Base-by-base conservation (phyloP, 2,797 vertebrate species). In the Syngnathus acus region DNA sequence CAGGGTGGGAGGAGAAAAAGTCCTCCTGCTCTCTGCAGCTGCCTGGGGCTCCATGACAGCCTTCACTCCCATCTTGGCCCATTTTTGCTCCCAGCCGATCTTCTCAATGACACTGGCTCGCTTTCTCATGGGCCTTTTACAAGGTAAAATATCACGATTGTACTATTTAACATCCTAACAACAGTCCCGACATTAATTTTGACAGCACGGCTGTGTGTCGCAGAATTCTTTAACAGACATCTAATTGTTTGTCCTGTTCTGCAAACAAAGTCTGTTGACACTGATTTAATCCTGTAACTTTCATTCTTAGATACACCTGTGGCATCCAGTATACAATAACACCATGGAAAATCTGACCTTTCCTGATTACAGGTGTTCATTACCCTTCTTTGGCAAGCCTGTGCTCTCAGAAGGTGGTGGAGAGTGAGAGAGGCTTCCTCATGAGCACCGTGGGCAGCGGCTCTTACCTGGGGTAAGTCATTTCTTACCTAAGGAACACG, bases 1-100 rank as follows among this genome's bases (percentile, higher is more conserved):
- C 75, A 98, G 97, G 74, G 92, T 98, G n/a, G 96, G 97, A 48
- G 96, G 97, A 9, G 96, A 98, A 89, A 98, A 94, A 72, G 92
- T 99, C 48, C 90, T 99, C 38, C 83, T 98, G 65, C 88, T 98
- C 59, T 95, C 97, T 0, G 94, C 95, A 0, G 90, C 93, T 1
- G 92, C 94, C 64, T 98, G 96, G 97, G 97, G 96, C 9, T 86
- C 92, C 62, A 93, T 97, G 89, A 97, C 94, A 0, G 87, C 92
- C 1, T 86, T 94, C 82, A 98, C 95, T 1, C 96, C 96, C 0
- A 70, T 96, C 78, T 84, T 95, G 62, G 89, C 92, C 11, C 91
- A 87, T 58, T 71, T 96, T 71, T 92, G 94, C 76, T 92, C 93
- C 1, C 90, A 93, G 71, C 96, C 93, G 1, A 93, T 99, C 42